Evolutionary conservation across 2,797 vertebrate species (phyloP).

Genomic region (Labroides dimidiatus): DNA sequence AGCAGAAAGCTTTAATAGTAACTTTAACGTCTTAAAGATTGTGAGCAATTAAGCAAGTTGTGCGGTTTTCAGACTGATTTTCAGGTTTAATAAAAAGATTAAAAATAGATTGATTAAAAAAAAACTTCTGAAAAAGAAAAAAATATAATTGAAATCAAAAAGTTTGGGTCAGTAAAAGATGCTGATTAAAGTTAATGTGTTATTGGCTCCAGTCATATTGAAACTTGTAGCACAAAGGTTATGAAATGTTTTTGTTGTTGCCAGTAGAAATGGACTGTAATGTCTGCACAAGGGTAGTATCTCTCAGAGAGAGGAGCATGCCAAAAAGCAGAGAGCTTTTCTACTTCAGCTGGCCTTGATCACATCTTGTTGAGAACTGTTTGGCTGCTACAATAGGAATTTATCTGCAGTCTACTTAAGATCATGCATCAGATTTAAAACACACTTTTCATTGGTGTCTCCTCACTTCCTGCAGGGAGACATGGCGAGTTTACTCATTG

Average conservation of each 20-base stretch:
- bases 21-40: no score
- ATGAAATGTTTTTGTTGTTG: conserved; percentile 4
- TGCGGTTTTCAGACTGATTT: not conserved
- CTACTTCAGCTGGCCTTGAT: conserved; percentile 31
- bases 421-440: not conserved
- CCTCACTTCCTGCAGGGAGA: no score
- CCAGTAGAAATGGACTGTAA: not conserved
- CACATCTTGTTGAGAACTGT: conserved; percentile 18
- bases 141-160: not conserved
- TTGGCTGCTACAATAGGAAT: conserved; percentile 36
- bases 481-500: no score
- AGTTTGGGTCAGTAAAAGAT: no score
- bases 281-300: not conserved
- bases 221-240: conserved; percentile 5
- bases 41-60: no score
- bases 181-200: not conserved
- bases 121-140: no score
- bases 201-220: not conserved
- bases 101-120: no score
- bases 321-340: conserved; percentile 22
- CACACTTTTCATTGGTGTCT: conserved; percentile 14
- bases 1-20: not conserved
- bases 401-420: conserved; percentile 18
- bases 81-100: no score
- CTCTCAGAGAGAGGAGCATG: conserved; percentile 9